These are phyloP conservation scores for Cynoglossus semilaevis DNA, from an alignment of 2,113 vertebrate species.

Conservation along the genomic window DNA sequence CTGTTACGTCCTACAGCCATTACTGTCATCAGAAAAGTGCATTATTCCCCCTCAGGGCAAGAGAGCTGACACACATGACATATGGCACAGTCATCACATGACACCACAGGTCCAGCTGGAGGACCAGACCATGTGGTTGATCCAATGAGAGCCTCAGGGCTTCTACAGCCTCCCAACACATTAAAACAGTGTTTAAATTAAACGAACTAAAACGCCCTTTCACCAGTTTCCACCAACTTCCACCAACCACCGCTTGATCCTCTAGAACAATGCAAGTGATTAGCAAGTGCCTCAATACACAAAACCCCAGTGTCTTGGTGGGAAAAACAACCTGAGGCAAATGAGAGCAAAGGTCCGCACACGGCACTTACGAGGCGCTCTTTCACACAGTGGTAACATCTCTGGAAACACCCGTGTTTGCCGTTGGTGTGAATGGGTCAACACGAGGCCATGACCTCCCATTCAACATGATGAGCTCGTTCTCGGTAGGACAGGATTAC, in stretches of 20 bases:
- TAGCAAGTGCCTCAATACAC: slow-evolving; percentile 60
- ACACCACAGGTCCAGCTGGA: slow-evolving; percentile 57
- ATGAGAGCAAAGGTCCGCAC: slow-evolving; percentile 6
- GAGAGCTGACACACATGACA: slow-evolving; percentile 45
- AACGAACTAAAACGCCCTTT: slow-evolving; percentile 43
- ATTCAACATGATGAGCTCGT: not conserved
- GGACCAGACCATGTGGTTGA: slow-evolving; percentile 40
- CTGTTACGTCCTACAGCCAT: not conserved
- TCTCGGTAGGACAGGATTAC: slow-evolving; percentile 3
- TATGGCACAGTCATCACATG: slow-evolving; percentile 45
- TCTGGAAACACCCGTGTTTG: slow-evolving; percentile 29
- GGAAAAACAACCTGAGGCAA: slow-evolving; percentile 37
- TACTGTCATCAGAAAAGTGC: slow-evolving; percentile 12
- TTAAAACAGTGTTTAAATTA: slow-evolving; percentile 41
- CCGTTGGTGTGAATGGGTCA: slow-evolving; percentile 28
- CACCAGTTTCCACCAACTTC: slow-evolving; percentile 55
- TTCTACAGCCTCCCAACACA: slow-evolving; percentile 33
- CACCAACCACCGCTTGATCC: slow-evolving; percentile 50
- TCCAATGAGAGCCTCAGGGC: slow-evolving; percentile 39
- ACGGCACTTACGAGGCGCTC: not conserved
- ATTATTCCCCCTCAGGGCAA: slow-evolving; percentile 4
- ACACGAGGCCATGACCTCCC: slow-evolving; percentile 2
- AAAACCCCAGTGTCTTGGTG: slow-evolving; percentile 28
- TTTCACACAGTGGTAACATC: not conserved
- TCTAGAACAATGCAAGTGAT: slow-evolving; percentile 55